Evolutionary conservation across 2,888 invertebrate genomes (phyloP), one percentile per base, ranked within the genome.

Genomic region (Clistopyga incitator): DNA sequence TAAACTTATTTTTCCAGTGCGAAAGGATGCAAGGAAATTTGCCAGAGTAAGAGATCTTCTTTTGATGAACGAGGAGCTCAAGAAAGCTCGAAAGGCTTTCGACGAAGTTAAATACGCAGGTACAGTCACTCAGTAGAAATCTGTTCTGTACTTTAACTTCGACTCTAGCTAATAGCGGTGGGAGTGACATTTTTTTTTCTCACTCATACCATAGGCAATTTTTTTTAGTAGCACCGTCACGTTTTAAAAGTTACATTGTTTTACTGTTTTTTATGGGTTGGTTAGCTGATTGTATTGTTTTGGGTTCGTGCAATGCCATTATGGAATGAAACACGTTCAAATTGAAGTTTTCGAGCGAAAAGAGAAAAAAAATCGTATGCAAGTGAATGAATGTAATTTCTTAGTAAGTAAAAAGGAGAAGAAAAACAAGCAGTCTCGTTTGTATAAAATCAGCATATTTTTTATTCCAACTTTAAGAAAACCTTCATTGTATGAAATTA

Each of bases 41-140:
- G 98, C 99, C 2, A 95, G 99, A 89, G 99, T 99, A 0, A 99
- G 99, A 94, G 99, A 99, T 94, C 94, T 99, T 47, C 94, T 99
- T 0, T 98, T 98, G 59, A 99, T 99, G 99, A 99, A 99, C 94
- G 99, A 99, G 94, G 99, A 99, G 94, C 94, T 99, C 68, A 99
- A 99, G 94, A 98, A 98, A 94, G 99, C 99, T 15, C 95, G 99
- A 88, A 99, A 99, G 94, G 99, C 99, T 84, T 99, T 99, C 94
- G 99, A 99, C 94, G 99, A 99, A 95, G 98, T 98, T 86, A 98
- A 98, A 96, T 98, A 98, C 95, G 98, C 97, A 95, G 97, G 97
- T 96, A 95, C 95, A 94, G 90, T 93, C 75, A 91, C 87, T 87
- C 92, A 92, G 86, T 92, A 90, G 54, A 87, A 88, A 86, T 84